Evolutionary conservation across 1,140 invertebrate species (phyloP).

Genomic region (Brachionus manjavacas): DNA sequence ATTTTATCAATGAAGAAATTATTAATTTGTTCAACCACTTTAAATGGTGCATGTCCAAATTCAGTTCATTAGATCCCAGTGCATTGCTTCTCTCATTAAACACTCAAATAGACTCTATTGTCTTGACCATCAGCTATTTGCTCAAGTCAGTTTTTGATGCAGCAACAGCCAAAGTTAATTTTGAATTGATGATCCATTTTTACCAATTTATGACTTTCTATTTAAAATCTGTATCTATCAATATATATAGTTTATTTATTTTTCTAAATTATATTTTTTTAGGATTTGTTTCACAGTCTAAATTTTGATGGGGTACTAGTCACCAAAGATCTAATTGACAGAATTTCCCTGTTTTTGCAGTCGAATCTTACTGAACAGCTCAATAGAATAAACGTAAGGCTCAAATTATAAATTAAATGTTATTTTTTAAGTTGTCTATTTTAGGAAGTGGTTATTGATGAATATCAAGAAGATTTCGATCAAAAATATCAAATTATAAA

Average conservation of each 20-base stretch:
- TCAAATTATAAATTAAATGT: background rate
- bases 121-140: background rate
- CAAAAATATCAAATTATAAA: background rate
- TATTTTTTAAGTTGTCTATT: background rate
- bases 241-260: background rate
- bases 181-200: constrained; percentile 15
- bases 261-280: background rate
- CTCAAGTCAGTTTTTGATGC: background rate
- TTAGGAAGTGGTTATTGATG: background rate
- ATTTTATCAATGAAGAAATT: background rate
- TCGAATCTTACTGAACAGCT: background rate
- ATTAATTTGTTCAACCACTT: background rate
- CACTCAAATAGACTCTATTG: background rate
- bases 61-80: background rate
- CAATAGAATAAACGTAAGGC: constrained; percentile 22
- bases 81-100: background rate
- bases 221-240: background rate
- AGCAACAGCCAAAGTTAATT: background rate
- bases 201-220: constrained; percentile 9
- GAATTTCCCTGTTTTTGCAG: background rate
- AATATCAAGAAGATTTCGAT: background rate
- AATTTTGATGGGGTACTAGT: background rate
- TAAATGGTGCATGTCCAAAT: background rate
- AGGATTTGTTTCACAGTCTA: background rate
- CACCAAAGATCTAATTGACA: constrained; percentile 1